phyloP scores from a whole-genome alignment of 2,888 invertebrate genomes.

The Coenonympha arcania region DNA sequence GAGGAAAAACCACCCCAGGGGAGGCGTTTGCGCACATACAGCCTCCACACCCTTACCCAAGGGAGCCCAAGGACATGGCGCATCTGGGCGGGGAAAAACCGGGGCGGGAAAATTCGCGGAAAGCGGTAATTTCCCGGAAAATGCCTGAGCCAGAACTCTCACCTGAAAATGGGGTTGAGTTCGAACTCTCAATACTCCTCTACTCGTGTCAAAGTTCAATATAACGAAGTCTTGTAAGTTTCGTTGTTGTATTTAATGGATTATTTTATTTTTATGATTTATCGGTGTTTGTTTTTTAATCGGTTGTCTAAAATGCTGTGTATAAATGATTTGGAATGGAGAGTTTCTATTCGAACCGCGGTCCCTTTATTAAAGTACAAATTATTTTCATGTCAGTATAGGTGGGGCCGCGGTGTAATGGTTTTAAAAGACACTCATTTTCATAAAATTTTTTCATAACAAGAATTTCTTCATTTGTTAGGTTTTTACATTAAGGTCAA shows the following conservation, averaged over 20 bases:
- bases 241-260: conserved; percentile 72
- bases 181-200: too few species aligned
- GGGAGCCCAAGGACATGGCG: too few species aligned
- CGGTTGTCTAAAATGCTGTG: conserved; percentile 39
- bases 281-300: conserved; percentile 50
- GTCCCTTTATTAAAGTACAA: conserved; percentile 64
- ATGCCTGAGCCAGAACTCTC: too few species aligned
- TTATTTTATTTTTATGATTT: conserved; percentile 62
- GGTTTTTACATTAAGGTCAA: conserved; percentile 34
- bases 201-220: conserved; percentile 40
- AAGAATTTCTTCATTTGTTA: conserved; percentile 36
- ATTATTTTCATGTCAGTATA: conserved; percentile 51
- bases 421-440: conserved; percentile 46
- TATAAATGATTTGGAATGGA: conserved; percentile 14
- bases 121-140: too few species aligned
- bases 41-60: too few species aligned
- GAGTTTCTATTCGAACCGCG: conserved; percentile 32
- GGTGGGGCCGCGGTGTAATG: conserved; percentile 38
- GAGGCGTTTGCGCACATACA: too few species aligned
- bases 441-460: conserved; percentile 32
- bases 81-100: too few species aligned
- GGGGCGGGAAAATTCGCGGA: too few species aligned
- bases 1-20: too few species aligned
- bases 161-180: too few species aligned
- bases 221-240: conserved; percentile 53